These are phyloP conservation scores for Oreochromis grahami DNA, from an alignment of 2,797 vertebrate species.

Conservation along the genomic window DNA sequence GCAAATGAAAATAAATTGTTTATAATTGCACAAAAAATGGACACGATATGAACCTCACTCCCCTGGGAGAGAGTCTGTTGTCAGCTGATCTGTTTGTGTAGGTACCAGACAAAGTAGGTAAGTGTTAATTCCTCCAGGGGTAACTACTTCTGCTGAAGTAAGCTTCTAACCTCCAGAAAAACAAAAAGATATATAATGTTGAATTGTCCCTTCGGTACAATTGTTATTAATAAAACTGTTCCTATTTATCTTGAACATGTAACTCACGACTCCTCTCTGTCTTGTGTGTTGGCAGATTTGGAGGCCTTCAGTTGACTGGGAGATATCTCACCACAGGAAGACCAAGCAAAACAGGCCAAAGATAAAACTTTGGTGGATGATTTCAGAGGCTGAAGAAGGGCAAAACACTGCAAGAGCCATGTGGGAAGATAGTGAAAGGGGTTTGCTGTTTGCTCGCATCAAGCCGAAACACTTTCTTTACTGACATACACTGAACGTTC, in stretches of 20 bases:
- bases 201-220: not conserved
- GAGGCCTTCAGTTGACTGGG: constrained; percentile 30
- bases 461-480: constrained; percentile 48
- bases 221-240: not conserved
- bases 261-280: constrained; percentile 30
- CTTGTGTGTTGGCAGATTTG: constrained; percentile 49
- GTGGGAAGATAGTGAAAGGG: constrained; percentile 64
- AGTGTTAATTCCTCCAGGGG: not conserved
- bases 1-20: not conserved
- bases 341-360: constrained; percentile 24
- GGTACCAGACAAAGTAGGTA: not conserved
- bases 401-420: constrained; percentile 59
- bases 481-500: constrained; percentile 32
- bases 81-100: not conserved
- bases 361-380: constrained; percentile 36
- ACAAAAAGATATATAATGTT: not conserved
- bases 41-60: not conserved
- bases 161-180: not conserved
- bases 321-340: constrained; percentile 24
- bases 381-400: constrained; percentile 32
- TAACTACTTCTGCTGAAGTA: not conserved
- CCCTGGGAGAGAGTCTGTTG: not conserved
- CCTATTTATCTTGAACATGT: not conserved
- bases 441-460: constrained; percentile 45
- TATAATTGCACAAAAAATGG: not conserved